Percentiles rank a stretch among this genome's conserved stretches.
These are phyloP conservation scores for Loris lydekkerianus DNA, from an alignment of 2,797 vertebrate genomes.

Conservation along the genomic window DNA sequence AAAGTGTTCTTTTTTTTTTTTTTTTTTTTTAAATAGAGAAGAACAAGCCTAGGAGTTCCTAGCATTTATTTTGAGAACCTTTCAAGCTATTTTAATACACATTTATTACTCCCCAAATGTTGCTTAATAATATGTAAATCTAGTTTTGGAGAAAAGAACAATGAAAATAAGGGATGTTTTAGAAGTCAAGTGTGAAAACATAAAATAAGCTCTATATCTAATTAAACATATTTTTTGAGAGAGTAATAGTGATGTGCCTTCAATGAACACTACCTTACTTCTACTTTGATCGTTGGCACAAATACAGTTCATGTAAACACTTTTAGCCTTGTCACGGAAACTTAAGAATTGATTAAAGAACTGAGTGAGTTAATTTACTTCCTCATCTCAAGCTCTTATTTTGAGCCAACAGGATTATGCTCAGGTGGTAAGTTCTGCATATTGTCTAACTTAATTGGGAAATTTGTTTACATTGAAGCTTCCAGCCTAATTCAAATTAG, in stretches of 20 bases:
- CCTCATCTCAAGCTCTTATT: slow-evolving; percentile 33
- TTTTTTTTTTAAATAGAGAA: background rate
- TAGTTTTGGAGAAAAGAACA: slow-evolving; percentile 49
- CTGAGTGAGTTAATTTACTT: slow-evolving; percentile 52
- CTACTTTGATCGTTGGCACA: background rate
- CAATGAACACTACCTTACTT: background rate
- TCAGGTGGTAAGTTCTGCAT: slow-evolving; percentile 63
- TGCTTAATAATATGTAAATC: slow-evolving; percentile 55
- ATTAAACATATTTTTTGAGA: slow-evolving; percentile 10
- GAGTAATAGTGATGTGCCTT: background rate
- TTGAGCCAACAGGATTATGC: slow-evolving; percentile 38
- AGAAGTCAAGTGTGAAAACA: slow-evolving; percentile 39
- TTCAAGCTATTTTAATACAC: background rate
- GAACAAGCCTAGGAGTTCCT: background rate
- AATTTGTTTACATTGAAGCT: slow-evolving; percentile 71
- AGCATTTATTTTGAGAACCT: slow-evolving; percentile 3
- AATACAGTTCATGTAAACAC: background rate
- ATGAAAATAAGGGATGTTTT: slow-evolving; percentile 38
- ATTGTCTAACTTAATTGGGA: slow-evolving; percentile 70
- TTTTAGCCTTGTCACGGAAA: background rate
- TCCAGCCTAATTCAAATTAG: slow-evolving; percentile 60
- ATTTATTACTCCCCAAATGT: slow-evolving; percentile 54
- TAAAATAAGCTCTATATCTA: slow-evolving; percentile 31
- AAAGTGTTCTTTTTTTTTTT: background rate
- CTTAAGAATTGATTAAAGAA: background rate